phyloP scores from a whole-genome alignment of 2,888 invertebrate genomes.

The Trichacis sp. region DNA sequence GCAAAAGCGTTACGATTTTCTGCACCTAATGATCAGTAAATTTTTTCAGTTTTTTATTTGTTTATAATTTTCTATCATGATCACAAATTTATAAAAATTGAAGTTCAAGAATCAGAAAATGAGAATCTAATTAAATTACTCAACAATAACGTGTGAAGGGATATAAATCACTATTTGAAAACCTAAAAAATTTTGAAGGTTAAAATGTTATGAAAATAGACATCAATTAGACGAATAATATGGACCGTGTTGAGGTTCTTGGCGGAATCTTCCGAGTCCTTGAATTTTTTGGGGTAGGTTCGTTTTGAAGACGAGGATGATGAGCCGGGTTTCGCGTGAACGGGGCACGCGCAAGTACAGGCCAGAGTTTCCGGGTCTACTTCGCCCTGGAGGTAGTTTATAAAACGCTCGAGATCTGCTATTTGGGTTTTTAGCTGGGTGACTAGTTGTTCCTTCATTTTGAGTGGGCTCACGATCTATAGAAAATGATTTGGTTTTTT shows the following conservation, averaged over 20 bases:
- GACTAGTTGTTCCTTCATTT: constrained; percentile 97
- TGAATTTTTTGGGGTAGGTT: constrained; percentile 64
- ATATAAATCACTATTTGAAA: too few relatives aligned
- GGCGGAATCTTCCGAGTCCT: constrained; percentile 65
- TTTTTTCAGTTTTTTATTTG: too few relatives aligned
- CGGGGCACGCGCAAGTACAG: constrained; percentile 71
- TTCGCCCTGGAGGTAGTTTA: constrained; percentile 91
- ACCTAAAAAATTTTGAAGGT: too few relatives aligned
- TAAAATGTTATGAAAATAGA: too few relatives aligned
- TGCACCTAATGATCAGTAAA: too few relatives aligned
- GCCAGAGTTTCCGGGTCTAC: constrained; percentile 69
- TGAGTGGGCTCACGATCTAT: constrained; percentile 89
- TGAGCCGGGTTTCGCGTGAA: constrained; percentile 56
- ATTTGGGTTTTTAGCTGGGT: constrained; percentile 96
- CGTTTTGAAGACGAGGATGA: constrained; percentile 55
- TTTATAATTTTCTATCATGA: too few relatives aligned
- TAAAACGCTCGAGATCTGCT: constrained; percentile 95
- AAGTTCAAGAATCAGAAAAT: too few relatives aligned
- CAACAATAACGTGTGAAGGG: too few relatives aligned
- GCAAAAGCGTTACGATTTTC: constrained; percentile 87
- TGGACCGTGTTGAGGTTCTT: constrained; percentile 81
- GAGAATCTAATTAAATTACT: too few relatives aligned
- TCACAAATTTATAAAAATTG: too few relatives aligned
- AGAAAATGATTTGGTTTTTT: too few relatives aligned
- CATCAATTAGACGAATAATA: too few relatives aligned